A percentile compares a stretch with the other conserved stretches of the same genome.
phyloP scores from a whole-genome alignment of 2,888 invertebrate genomes.

The Pterostichus niger region DNA sequence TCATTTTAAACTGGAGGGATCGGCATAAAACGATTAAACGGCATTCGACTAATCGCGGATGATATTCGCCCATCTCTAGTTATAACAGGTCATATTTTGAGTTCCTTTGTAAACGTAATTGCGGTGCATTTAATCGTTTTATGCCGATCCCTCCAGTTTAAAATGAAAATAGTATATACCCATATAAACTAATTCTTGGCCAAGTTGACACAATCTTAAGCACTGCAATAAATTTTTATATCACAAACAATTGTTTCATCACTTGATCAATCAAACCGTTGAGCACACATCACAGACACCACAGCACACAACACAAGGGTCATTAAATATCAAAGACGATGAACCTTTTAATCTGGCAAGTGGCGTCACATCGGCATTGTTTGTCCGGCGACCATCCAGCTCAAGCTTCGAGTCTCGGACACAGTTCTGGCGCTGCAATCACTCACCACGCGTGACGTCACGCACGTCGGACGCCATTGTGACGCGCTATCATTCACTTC shows the following conservation, averaged over 20 bases:
- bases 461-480: slow-evolving; percentile 61
- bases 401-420: slow-evolving; percentile 6
- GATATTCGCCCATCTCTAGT: no score
- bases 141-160: no score
- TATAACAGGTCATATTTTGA: no score
- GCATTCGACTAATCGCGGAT: no score
- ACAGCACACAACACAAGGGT: slow-evolving; percentile 25
- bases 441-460: slow-evolving; percentile 52
- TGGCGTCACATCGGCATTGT: slow-evolving; percentile 35
- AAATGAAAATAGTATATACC: no score
- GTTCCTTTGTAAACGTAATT: no score
- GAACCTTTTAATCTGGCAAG: slow-evolving; percentile 51
- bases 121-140: no score
- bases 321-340: slow-evolving; percentile 52
- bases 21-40: no score
- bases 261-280: slow-evolving; percentile 36
- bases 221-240: slow-evolving; percentile 21
- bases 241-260: slow-evolving; percentile 33
- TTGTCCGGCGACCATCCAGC: slow-evolving; percentile 3
- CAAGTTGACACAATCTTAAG: background rate
- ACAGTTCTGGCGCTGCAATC: slow-evolving; percentile 39
- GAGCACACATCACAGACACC: slow-evolving; percentile 15
- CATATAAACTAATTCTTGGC: no score
- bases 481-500: slow-evolving; percentile 65
- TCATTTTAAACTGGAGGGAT: no score